A percentile compares a stretch with the other conserved stretches of the same genome.
These are phyloP conservation scores for Microchirus variegatus DNA, from an alignment of 2,797 vertebrate species.

Conservation along the genomic window DNA sequence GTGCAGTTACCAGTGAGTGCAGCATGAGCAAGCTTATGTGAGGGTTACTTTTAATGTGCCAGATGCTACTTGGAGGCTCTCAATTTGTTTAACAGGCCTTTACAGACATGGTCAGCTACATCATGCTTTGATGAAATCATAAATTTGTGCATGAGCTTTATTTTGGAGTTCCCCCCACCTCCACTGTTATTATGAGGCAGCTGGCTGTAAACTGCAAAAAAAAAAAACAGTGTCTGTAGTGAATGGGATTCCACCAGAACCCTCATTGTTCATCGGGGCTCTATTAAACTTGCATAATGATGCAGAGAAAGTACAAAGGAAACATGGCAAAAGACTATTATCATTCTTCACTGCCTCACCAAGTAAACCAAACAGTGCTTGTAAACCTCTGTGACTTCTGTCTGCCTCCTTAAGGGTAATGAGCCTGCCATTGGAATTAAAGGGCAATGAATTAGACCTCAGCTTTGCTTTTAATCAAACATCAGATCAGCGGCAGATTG, in stretches of 20 bases:
- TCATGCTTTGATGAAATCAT: constrained; percentile 46
- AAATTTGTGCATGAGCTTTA: constrained; percentile 44
- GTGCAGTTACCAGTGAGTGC: constrained; percentile 1
- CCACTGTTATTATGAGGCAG: constrained; percentile 39
- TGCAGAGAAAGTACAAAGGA: constrained; percentile 38
- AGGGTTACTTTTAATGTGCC: constrained; percentile 43
- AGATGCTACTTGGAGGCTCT: constrained; percentile 35
- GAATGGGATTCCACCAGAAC: constrained; percentile 40
- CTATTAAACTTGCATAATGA: constrained; percentile 55
- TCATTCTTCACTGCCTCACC: constrained; percentile 32
- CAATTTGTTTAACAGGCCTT: constrained; percentile 36
- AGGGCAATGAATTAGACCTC: constrained; percentile 65
- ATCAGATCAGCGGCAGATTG: constrained; percentile 55
- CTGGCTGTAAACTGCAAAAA: constrained; percentile 41
- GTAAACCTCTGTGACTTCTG: constrained; percentile 53
- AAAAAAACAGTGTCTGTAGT: constrained; percentile 30
- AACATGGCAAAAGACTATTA: constrained; percentile 43
- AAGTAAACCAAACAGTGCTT: constrained; percentile 55
- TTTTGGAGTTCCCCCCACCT: constrained; percentile 43
- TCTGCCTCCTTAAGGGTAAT: constrained; percentile 57
- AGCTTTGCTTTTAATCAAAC: constrained; percentile 68
- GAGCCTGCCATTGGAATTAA: constrained; percentile 60
- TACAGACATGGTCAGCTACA: constrained; percentile 34
- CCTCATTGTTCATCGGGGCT: constrained; percentile 49
- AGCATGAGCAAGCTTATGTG: constrained; percentile 1